Percentiles rank a stretch among this genome's conserved stretches.
These are phyloP conservation scores for Scaptomyza tumidula DNA, from an alignment of 2,888 invertebrate species.

Conservation along the genomic window DNA sequence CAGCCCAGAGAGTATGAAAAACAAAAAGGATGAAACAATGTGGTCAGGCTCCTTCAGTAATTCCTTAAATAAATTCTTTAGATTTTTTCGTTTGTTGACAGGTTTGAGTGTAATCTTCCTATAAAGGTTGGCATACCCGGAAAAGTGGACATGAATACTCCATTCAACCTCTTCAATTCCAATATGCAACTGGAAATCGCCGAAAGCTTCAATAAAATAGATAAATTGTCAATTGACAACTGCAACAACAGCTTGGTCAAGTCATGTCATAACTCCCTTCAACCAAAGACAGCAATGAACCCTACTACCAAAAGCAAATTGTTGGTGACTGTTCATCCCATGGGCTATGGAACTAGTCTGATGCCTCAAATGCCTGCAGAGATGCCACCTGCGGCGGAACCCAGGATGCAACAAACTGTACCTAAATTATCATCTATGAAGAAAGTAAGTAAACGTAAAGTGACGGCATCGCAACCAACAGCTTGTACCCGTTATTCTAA, in stretches of 20 bases:
- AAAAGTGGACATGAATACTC: constrained; percentile 19
- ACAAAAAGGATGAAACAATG: constrained; percentile 21
- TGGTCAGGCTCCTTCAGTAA: constrained; percentile 41
- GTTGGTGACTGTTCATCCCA: constrained; percentile 25
- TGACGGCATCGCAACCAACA: background rate
- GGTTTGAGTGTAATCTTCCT: constrained; percentile 69
- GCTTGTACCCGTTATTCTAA: background rate
- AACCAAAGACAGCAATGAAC: background rate
- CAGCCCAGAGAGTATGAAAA: background rate
- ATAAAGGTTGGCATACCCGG: constrained; percentile 49
- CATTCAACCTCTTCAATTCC: constrained; percentile 14
- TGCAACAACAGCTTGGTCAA: constrained; percentile 5
- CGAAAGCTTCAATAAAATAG: background rate
- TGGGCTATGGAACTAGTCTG: background rate
- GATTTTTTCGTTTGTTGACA: background rate
- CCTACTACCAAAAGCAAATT: background rate
- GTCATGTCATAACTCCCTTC: background rate
- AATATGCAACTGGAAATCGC: background rate
- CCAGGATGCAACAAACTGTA: background rate
- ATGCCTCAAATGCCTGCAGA: background rate
- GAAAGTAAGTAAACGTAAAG: background rate
- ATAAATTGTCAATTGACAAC: background rate
- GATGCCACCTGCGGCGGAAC: background rate
- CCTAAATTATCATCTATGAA: background rate
- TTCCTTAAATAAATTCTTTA: background rate